Percentiles rank a stretch among this genome's conserved stretches.
Evolutionary conservation across 2,113 vertebrate species (phyloP).

Genomic region (Strix uralensis): DNA sequence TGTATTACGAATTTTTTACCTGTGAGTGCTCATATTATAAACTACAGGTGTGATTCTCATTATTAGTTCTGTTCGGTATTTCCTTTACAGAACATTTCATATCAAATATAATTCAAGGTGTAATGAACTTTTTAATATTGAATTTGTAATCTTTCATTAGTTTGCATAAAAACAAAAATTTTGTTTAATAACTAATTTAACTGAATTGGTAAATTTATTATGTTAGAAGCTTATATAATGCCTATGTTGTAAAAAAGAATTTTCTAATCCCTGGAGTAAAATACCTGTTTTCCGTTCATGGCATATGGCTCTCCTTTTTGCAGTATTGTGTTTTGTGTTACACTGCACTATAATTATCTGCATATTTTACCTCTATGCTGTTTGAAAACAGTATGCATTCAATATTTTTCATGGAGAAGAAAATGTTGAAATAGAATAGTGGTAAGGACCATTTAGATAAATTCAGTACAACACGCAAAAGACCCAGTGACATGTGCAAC

Average conservation of each 20-base stretch:
- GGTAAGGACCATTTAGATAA: neutral
- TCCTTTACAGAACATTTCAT: neutral
- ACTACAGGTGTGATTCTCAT: neutral
- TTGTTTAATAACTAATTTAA: slow-evolving; percentile 4
- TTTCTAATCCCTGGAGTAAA: neutral
- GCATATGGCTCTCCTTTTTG: neutral
- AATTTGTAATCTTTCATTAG: slow-evolving; percentile 12
- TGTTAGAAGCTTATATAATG: neutral
- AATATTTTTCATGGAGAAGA: neutral
- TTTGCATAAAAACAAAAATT: neutral
- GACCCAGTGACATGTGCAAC: neutral
- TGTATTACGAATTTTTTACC: neutral
- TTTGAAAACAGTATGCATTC: neutral
- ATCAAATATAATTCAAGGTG: neutral
- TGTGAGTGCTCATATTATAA: neutral
- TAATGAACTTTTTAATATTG: slow-evolving; percentile 23
- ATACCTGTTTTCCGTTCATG: neutral
- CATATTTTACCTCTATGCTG: neutral
- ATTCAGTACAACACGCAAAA: neutral
- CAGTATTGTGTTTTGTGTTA: neutral
- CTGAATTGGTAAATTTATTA: neutral
- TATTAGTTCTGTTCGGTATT: neutral
- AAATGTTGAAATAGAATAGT: neutral
- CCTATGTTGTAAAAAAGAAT: neutral
- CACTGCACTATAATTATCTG: neutral